Evolutionary conservation across 2,888 invertebrate species (phyloP).

Genomic region (Marasmarcha lunaedactyla): DNA sequence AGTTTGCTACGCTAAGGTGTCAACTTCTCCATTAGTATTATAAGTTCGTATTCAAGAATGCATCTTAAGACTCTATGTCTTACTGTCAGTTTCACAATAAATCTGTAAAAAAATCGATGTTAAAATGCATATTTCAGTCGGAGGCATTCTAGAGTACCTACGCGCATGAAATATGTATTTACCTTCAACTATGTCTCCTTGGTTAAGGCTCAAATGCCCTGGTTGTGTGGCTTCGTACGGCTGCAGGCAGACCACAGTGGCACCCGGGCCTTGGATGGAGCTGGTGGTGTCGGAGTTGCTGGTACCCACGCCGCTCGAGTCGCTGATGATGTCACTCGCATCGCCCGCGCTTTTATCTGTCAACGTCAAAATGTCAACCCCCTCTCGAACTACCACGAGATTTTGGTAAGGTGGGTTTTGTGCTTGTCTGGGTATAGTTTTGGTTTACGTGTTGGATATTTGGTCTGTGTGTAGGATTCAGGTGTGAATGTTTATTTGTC

Average conservation of each 20-base stretch:
- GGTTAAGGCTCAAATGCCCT: constrained; percentile 84
- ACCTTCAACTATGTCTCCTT: constrained; percentile 94
- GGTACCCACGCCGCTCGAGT: constrained; percentile 92
- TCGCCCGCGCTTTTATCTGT: constrained; percentile 92
- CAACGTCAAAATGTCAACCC: constrained; percentile 28
- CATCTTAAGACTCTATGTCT: too few species aligned
- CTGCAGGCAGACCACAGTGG: constrained; percentile 88
- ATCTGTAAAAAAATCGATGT: too few species aligned
- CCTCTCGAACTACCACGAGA: constrained; percentile 9
- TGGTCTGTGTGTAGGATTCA: too few species aligned
- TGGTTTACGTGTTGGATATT: too few species aligned
- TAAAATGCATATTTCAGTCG: too few species aligned
- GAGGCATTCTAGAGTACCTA: too few species aligned
- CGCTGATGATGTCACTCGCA: constrained; percentile 91
- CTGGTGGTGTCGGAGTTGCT: constrained; percentile 87
- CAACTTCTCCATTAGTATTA: too few species aligned
- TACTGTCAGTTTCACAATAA: too few species aligned
- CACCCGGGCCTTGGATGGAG: constrained; percentile 79
- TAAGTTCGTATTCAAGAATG: too few species aligned
- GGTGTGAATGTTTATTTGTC: too few species aligned
- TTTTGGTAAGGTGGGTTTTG: constrained; percentile 23
- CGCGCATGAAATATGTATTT: constrained; percentile 12
- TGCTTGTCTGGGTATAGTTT: neutral
- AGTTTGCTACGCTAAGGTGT: too few species aligned
- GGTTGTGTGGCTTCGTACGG: constrained; percentile 79